Evolutionary conservation across 2,797 vertebrate genomes (phyloP), one percentile per base, ranked within the genome.

Genomic region (Enteromius trimaculatus): DNA sequence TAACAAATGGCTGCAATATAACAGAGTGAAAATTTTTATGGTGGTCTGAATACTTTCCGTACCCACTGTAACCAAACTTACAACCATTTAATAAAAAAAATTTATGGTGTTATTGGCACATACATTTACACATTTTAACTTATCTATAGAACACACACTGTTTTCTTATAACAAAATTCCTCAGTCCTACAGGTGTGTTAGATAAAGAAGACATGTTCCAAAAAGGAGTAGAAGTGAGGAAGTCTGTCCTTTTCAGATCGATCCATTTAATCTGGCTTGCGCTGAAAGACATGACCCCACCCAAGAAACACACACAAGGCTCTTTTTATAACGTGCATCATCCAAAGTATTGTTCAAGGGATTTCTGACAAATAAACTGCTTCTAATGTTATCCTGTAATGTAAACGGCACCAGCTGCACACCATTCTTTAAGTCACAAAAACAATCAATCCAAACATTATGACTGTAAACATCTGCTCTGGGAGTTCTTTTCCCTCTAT

Each of bases 381-480:
- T 80, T 17, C 71, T 80, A 76, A 85, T 76, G 60, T 75, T 80
- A 47, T 90, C 84, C 80, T 83, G 90, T 90, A 89, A 87, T 86
- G 88, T 91, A 88, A 90, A 91, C 93, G 85, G 83, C 72, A 90
- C 91, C 93, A 93, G 91, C 90, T 94, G 88, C 78, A 74, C 85
- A 83, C 92, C 83, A 58, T 94, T 93, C 92, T 88, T 90, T 81
- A 72, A 86, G 87, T 88, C 88, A 90, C 87, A 91, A 92, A 93
- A 89, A 90, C 91, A 91, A 93, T 92, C 85, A 89, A 88, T 92
- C 92, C 88, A 74, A 87, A 86, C 86, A 89, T 81, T 83, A 86
- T 92, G 93, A 93, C 83, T 89, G 81, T 91, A 89, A 93, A 91
- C 92, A 93, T 70, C 83, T 93, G 93, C 89, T 87, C 44, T 51